A percentile compares a stretch with the other conserved stretches of the same genome.
Conservation (phyloP, 1,140 invertebrate genomes). For the Colletes latitarsis region DNA sequence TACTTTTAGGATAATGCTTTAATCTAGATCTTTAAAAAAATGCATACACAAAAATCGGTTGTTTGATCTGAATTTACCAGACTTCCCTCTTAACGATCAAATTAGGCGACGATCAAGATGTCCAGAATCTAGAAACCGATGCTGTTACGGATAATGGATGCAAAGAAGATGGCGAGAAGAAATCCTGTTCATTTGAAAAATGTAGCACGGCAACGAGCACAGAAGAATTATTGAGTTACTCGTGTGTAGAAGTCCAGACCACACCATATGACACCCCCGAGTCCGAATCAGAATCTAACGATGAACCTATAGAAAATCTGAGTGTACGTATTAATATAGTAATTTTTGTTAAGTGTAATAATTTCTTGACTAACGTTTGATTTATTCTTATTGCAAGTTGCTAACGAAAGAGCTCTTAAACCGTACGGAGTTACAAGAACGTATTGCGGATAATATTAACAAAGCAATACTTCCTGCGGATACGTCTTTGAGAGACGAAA, state of each 20-base stretch:
- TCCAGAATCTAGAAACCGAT: background rate
- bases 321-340: slow-evolving; percentile 69
- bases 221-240: slow-evolving; percentile 71
- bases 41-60: too few relatives aligned
- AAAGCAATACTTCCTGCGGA: slow-evolving; percentile 74
- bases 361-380: background rate
- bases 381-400: slow-evolving; percentile 59
- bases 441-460: slow-evolving; percentile 81
- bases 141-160: background rate
- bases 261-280: slow-evolving; percentile 68
- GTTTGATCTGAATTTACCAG: too few relatives aligned
- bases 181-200: slow-evolving; percentile 29
- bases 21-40: too few relatives aligned
- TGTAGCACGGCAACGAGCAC: slow-evolving; percentile 76
- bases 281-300: slow-evolving; percentile 68
- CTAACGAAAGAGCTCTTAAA: slow-evolving; percentile 76
- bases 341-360: background rate
- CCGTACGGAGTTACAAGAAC: slow-evolving; percentile 79
- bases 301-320: slow-evolving; percentile 77
- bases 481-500: slow-evolving; percentile 63
- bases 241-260: slow-evolving; percentile 76
- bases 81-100: background rate
- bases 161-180: background rate
- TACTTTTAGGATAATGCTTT: too few relatives aligned
- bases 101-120: slow-evolving; percentile 3